Conservation (phyloP, 2,113 vertebrate genomes). For the Heteronetta atricapilla region DNA sequence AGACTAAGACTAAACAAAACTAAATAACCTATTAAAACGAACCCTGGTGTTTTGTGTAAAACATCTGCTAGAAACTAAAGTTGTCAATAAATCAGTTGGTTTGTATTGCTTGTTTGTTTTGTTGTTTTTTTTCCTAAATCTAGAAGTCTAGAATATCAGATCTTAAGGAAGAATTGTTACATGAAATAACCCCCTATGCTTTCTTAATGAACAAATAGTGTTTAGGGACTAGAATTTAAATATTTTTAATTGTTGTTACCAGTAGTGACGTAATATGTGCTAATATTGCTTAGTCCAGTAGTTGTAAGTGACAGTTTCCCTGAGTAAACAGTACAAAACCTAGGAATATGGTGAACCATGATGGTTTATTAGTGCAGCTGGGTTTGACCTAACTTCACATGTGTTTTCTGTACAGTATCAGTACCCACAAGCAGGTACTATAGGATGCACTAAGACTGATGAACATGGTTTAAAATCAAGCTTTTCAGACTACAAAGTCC, state of each 20-base stretch:
- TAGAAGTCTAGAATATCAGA: neutral
- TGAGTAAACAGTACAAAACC: neutral
- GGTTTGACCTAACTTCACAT: neutral
- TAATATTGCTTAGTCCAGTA: neutral
- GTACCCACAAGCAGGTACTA: neutral
- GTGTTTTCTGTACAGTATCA: neutral
- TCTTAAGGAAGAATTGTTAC: neutral
- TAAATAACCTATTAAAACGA: neutral
- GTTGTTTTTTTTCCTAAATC: neutral
- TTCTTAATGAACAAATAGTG: neutral
- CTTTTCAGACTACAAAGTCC: neutral
- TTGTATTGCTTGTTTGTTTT: too few relatives aligned
- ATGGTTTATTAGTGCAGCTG: neutral
- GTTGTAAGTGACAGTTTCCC: neutral
- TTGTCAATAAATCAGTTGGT: neutral
- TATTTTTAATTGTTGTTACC: neutral
- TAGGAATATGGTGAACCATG: neutral
- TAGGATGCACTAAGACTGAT: neutral
- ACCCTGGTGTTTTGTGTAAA: neutral
- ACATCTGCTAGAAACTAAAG: neutral
- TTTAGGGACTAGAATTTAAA: neutral
- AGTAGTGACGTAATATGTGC: neutral
- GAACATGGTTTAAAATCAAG: neutral
- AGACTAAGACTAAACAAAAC: neutral
- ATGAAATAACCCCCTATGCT: neutral